phyloP scores from a whole-genome alignment of 2,797 vertebrate genomes.

The Neosilurus mollespiculum region DNA sequence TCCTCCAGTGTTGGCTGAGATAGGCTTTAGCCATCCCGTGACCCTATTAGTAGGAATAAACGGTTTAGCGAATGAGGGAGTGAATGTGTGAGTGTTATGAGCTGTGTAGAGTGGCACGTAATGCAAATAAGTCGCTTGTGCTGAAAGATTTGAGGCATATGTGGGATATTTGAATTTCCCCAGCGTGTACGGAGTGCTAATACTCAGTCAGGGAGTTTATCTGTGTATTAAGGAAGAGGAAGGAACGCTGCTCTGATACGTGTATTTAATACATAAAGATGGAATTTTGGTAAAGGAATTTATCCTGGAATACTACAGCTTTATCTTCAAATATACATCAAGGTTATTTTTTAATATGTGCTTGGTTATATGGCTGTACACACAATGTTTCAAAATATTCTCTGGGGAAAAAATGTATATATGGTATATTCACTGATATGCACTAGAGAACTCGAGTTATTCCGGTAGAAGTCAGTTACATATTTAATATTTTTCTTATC shows the following conservation, averaged over 20 bases:
- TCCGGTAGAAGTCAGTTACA: background rate
- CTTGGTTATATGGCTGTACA: background rate
- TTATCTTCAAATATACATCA: slow-evolving; percentile 6
- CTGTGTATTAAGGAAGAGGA: background rate
- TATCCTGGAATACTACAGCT: background rate
- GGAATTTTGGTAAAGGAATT: background rate
- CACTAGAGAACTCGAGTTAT: background rate
- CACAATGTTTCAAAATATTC: background rate
- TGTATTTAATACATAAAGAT: background rate
- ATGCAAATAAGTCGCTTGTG: background rate
- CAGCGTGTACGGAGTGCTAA: background rate
- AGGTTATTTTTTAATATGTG: background rate
- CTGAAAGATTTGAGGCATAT: background rate
- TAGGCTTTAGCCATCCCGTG: no score
- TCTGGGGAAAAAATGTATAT: background rate
- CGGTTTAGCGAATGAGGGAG: no score
- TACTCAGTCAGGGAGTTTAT: background rate
- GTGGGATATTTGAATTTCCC: background rate
- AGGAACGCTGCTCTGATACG: background rate
- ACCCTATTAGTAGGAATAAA: no score
- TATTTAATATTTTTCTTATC: background rate
- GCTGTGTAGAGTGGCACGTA: background rate
- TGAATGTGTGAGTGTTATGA: background rate
- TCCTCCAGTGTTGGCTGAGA: no score
- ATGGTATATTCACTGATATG: background rate